Evolutionary conservation across 1,140 invertebrate species (phyloP).

Genomic region (Euura lappo): DNA sequence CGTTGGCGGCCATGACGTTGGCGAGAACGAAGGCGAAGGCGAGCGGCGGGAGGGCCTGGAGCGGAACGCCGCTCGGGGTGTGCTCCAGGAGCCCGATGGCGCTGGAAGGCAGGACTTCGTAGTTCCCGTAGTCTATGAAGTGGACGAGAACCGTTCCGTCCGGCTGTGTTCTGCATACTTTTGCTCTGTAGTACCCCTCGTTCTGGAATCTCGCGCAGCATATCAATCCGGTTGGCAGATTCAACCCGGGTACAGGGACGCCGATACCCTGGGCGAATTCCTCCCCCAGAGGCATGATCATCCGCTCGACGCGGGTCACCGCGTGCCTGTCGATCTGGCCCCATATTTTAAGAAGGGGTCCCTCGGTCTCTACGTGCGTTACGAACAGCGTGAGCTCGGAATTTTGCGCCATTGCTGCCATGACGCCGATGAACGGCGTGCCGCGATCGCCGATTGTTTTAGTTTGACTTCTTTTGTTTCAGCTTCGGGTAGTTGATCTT

Average conservation of each 20-base stretch:
- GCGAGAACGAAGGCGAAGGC: constrained; percentile 66
- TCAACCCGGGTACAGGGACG: constrained; percentile 41
- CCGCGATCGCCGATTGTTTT: neutral
- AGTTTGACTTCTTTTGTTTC: too few relatives aligned
- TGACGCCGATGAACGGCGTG: neutral
- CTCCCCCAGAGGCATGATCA: constrained; percentile 55
- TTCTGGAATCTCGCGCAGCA: constrained; percentile 72
- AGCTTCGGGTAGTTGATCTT: too few relatives aligned
- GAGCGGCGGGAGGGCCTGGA: constrained; percentile 61
- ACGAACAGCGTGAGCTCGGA: constrained; percentile 56
- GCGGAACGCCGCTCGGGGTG: constrained; percentile 53
- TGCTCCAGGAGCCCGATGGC: constrained; percentile 64
- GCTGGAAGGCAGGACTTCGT: constrained; percentile 60
- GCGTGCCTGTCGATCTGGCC: constrained; percentile 67
- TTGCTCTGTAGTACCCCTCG: constrained; percentile 68
- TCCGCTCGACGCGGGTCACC: constrained; percentile 62
- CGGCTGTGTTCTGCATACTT: constrained; percentile 56
- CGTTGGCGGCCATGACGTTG: constrained; percentile 56
- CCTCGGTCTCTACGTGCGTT: constrained; percentile 71
- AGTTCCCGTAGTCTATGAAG: constrained; percentile 76
- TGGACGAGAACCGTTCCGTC: constrained; percentile 64
- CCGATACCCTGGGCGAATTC: constrained; percentile 59
- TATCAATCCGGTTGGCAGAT: constrained; percentile 58
- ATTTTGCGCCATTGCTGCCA: constrained; percentile 27
- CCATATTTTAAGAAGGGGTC: constrained; percentile 71